Evolutionary conservation across 2,888 invertebrate genomes (phyloP), one percentile per base, ranked within the genome.

Genomic region (Tenthredo distinguenda): DNA sequence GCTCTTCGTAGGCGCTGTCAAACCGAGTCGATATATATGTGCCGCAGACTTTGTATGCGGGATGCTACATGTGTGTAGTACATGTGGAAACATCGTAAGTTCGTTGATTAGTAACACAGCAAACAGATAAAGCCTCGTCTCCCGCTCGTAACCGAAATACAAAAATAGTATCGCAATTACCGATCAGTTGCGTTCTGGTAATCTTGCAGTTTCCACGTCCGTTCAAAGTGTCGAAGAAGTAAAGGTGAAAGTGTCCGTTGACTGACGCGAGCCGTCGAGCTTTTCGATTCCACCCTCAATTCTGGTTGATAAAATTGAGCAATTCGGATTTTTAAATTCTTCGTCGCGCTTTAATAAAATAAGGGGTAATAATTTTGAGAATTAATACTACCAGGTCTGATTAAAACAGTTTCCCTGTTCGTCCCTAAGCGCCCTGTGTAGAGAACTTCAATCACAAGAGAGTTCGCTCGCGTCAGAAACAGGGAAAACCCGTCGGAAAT

Each of bases 41-140:
- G 58, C 26, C 10, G 37, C 62, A 62, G 81, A 81, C 81, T 81
- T 81, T 81, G 62, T 81, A 81, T 81, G 62, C 34, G 77, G 40
- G 18, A 50, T 50, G 9, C 31, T n/a, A 21, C 10, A 62, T 34
- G 6, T 77, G 9, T 31, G 7, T n/a, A 26, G 15, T 58, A 58
- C 58, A 40, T 15, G 50, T 77, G n/a, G 81, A 62, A 40, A 26
- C 62, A 62, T 58, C 81, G 37, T 62, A n/a, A n/a, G 81, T 81
- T 81, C 62, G 37, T 81, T 62, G 81, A 81, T 81, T 81, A 81
- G 62, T 81, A 81, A 81, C 62, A 81, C 37, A 81, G 81, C 81
- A 81, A 81, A 81, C 81, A 81, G 81, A 81, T 81, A 81, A 81
- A 81, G 26, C 79, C 62, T 37, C 79, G 50, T 55, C 18, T 31